Percentiles rank a stretch among this genome's conserved stretches.
phyloP scores from a whole-genome alignment of 2,113 vertebrate species.

The Chunga burmeisteri region DNA sequence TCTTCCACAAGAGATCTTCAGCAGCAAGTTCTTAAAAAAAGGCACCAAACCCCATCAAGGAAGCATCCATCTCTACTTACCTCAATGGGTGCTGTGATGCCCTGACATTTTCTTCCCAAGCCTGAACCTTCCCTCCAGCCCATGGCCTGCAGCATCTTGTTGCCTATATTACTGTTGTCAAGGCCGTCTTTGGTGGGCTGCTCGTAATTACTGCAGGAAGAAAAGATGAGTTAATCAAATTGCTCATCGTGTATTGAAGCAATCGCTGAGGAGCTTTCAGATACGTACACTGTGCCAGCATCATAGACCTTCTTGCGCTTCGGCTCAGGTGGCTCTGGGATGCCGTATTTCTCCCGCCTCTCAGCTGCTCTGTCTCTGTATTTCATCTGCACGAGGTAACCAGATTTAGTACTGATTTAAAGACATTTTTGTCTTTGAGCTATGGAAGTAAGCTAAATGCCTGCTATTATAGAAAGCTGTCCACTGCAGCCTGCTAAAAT shows the following conservation, averaged over 20 bases:
- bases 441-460: accelerated
- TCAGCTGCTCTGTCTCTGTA: conserved; percentile 97
- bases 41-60: not conserved
- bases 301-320: conserved; percentile 96
- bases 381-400: conserved; percentile 80
- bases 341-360: conserved; percentile 95
- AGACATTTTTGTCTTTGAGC: not conserved
- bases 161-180: conserved; percentile 97
- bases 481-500: not conserved
- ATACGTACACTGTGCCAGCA: conserved; percentile 86
- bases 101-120: conserved; percentile 94
- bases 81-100: conserved; percentile 96
- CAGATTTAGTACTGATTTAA: not conserved
- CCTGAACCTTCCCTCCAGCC: conserved; percentile 98
- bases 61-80: conserved; percentile 64
- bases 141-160: conserved; percentile 99
- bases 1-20: not conserved
- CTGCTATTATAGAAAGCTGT: not conserved
- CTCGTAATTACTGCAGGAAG: conserved; percentile 88
- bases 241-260: not conserved
- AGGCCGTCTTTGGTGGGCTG: conserved; percentile 98
- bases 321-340: conserved; percentile 93
- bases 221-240: not conserved
- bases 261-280: not conserved
- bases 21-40: not conserved